Evolutionary conservation across 1,140 invertebrate genomes (phyloP), one percentile per base, ranked within the genome.

Genomic region (Trichonephila inaurata): DNA sequence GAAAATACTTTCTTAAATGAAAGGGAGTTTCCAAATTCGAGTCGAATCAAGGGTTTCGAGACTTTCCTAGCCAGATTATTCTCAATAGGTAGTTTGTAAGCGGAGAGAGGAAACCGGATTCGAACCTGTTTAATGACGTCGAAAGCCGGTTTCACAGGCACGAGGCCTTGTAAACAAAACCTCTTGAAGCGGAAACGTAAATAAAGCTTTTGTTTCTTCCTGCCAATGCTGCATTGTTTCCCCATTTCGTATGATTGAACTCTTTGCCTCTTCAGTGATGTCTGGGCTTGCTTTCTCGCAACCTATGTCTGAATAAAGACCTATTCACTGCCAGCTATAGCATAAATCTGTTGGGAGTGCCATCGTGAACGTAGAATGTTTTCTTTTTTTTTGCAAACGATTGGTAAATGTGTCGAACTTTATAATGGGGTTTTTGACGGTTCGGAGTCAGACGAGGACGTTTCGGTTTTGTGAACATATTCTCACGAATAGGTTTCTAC

Each of bases 91-190:
- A 69, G 72, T 77, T 77, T 77, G 28, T 33, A 28, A 77, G 72
- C 72, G 33, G 28, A 77, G 28, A 77, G 72, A 77, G 72, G 69
- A 93, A 93, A 93, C 92, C 92, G 92, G 92, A 93, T 93, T 93
- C 92, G 83, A 93, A 93, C 85, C 86, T 62, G 92, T 93, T 89
- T 89, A 86, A 44, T 93, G 92, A 93, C 92, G 92, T 93, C 85
- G 21, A 81, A 21, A 64, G 92, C 92, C 92, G 86, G 92, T 93
- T 93, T 66, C 86, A 86, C 40, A 58, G 62, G 44, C 91, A 87
- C 83, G 86, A 82, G 86, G 85, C 92, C 92, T 93, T 93, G 92
- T 93, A 93, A 93, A 93, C 92, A 93, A 93, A 93, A 77, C 60
- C 92, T 89, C 64, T 61, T 86, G 85, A 66, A 88, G 92, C 92